Evolutionary conservation across 2,888 invertebrate species (phyloP).

Genomic region (Ichneumon xanthorius): DNA sequence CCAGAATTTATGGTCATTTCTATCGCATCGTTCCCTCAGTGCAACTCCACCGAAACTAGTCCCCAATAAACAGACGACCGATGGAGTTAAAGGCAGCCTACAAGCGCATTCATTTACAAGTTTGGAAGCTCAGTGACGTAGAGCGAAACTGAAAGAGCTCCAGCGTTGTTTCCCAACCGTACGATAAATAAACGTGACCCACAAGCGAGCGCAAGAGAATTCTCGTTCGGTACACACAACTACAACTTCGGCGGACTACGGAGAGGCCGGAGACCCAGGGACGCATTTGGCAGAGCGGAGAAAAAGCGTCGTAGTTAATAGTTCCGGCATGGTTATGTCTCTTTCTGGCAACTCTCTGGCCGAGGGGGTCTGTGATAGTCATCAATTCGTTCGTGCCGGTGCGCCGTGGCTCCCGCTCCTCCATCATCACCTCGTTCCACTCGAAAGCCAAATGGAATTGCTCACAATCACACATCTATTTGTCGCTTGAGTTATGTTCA

Average conservation of each 20-base stretch:
- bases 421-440: slow-evolving; percentile 34
- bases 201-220: slow-evolving; percentile 57
- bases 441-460: slow-evolving; percentile 66
- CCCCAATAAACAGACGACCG: neutral
- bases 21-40: neutral
- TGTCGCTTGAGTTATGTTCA: slow-evolving; percentile 51
- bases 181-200: slow-evolving; percentile 60
- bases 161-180: neutral
- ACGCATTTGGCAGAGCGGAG: slow-evolving; percentile 68
- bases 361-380: slow-evolving; percentile 58
- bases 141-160: neutral
- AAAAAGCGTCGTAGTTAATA: slow-evolving; percentile 66
- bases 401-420: slow-evolving; percentile 1
- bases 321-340: slow-evolving; percentile 67
- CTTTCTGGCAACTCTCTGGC: slow-evolving; percentile 65
- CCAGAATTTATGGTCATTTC: neutral
- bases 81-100: neutral
- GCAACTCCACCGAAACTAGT: neutral
- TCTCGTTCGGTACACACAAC: slow-evolving; percentile 18
- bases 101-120: neutral
- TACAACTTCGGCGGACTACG: neutral
- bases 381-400: slow-evolving; percentile 60
- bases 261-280: slow-evolving; percentile 12
- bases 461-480: slow-evolving; percentile 60
- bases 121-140: neutral